phyloP scores from a whole-genome alignment of 2,797 vertebrate genomes.

The Pyrocephalus nanus region DNA sequence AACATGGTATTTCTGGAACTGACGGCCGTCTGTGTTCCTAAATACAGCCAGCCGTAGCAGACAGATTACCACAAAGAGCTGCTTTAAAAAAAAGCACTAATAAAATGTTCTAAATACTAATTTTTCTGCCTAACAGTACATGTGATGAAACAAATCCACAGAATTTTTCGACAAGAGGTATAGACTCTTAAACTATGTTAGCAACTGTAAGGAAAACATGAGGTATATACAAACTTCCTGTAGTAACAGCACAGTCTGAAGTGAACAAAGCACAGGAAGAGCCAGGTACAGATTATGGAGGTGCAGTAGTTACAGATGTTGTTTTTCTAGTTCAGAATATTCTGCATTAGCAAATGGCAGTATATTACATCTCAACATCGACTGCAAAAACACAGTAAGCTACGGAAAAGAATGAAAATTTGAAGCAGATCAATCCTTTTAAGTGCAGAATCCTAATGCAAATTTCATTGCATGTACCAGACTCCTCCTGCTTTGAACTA shows the following conservation, averaged over 20 bases:
- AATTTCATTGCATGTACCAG: not conserved
- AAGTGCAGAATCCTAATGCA: not conserved
- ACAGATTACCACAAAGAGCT: not conserved
- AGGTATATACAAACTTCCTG: not conserved
- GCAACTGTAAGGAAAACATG: not conserved
- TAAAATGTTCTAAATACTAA: not conserved
- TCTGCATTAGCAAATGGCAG: not conserved
- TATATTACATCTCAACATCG: not conserved
- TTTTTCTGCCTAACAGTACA: not conserved
- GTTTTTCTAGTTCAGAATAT: not conserved
- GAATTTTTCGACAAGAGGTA: not conserved
- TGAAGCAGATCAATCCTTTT: not conserved
- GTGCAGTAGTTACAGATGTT: not conserved
- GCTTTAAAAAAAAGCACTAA: not conserved
- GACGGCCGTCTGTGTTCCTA: not conserved
- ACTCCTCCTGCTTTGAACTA: not conserved
- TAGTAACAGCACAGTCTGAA: not conserved
- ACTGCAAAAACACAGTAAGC: not conserved
- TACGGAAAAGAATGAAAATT: not conserved
- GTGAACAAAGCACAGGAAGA: slow-evolving; percentile 42
- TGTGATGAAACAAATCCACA: not conserved
- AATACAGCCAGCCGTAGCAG: not conserved
- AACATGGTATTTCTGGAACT: not conserved
- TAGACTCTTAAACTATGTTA: not conserved
- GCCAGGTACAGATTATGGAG: not conserved